Base-by-base conservation (phyloP, 2,797 vertebrate genomes). In the Varecia variegata region DNA sequence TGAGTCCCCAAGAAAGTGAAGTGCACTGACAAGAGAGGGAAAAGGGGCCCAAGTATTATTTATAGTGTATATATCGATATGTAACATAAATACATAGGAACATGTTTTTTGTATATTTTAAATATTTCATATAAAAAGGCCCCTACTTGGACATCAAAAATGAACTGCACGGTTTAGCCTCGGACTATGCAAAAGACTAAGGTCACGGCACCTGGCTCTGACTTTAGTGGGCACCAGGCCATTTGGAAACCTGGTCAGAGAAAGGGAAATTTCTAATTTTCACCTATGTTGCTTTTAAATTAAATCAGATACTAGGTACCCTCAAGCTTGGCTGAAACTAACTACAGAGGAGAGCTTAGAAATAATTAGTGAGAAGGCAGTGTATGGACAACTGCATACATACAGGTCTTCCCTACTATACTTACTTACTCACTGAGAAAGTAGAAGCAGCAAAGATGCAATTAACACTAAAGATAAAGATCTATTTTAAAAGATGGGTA, bases 401-500 rank as follows among this genome's bases (percentile, higher is more conserved):
- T 14, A 58, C 10, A 38, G 60, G 35, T 83, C 54, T 74, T 86
- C 83, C 68, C 54, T 25, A 56, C 25, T 15, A 8, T 1, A n/a
- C 74, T 67, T 67, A 76, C 56, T 84, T 67, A 76, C 56, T 84
- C 90, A 76, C 54, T 21, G 38, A 88, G 95, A 92, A 93, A 89
- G 71, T 70, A 10, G 84, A 86, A 85, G 74, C 50, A 88, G 80
- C 84, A 74, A 86, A 92, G 94, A 79, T 40, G n/a, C 67, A 96
- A 91, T 96, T 89, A 96, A 76, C 94, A 89, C 32, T 14, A 38
- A 93, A 87, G 96, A 97, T 88, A 96, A 92, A 90, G 92, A 94
- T 81, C 88, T 96, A 95, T 96, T 97, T 97, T 82, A 93, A 96
- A 92, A 54, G 52, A 84, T 17, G 43, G 52, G 43, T 67, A 15